Base-by-base conservation (phyloP, 2,113 vertebrate species). In the Corythornis cristatus region DNA sequence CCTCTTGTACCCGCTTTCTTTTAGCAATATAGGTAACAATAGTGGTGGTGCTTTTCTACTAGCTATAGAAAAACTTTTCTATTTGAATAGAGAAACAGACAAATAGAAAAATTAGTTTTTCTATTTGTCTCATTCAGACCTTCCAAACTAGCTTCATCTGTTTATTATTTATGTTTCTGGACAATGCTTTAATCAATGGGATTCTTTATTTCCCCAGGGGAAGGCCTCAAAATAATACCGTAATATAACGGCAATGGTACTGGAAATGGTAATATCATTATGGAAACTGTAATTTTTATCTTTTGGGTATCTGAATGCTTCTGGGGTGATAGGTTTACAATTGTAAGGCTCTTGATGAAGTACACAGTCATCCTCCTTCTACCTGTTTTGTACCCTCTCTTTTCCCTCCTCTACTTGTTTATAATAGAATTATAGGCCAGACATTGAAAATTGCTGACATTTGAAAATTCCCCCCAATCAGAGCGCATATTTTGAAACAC, bases 171-270 rank as follows among this genome's bases (percentile, higher is more conserved):
- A 5, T 74, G 20, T 86, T 83, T 64, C 45, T 67, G 29, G 13
- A 3, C 7, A 86, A 43, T 0, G 0, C 1, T 3, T 6, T 57
- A 0, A 1, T 50, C 11, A 42, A 2, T 72, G 17, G 50, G 6
- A 3, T 71, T 8, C 57, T 18, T 65, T 78, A 5, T 83, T 86
- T 73, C 7, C 6, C 6, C 0, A 1, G 11, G 8, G 19, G 28
- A 68, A 87, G 33, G 3, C 2, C 40, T 26, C 10, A 64, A 64
- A 7, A 42, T 42, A 12, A 10, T 43, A 56, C 10, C 9, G 12
- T 37, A 81, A 54, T 50, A 31, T 2, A 50, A 67, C 35, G 35
- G 35, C 35, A 35, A 35, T 35, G 33, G 33, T 33, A 33, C 6
- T 33, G 33, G 33, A 33, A 33, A 35, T 35, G 35, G 35, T 35